Percentiles rank a stretch among this genome's conserved stretches.
phyloP scores from a whole-genome alignment of 37 sponge, comb jelly and placozoan genomes.

The Halisarca cf. caerulea region DNA sequence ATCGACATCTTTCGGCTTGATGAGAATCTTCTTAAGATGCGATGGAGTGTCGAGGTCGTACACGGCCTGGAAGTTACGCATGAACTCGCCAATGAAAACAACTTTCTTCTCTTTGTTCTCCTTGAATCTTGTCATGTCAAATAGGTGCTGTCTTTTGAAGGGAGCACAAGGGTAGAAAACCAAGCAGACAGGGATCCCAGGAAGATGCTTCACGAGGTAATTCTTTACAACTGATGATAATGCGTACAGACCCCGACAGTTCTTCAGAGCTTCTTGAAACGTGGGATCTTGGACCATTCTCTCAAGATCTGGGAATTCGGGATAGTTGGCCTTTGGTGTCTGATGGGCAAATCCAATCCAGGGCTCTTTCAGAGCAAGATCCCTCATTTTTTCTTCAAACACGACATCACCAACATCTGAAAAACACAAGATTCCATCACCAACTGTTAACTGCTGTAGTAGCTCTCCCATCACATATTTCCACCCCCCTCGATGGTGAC shows the following conservation, averaged over 20 bases:
- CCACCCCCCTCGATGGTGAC: slow-evolving; percentile 72
- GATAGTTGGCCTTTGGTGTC: slow-evolving; percentile 39
- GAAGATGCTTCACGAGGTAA: slow-evolving; percentile 26
- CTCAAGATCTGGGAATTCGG: slow-evolving; percentile 46
- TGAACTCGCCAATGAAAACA: slow-evolving; percentile 49
- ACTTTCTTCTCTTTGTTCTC: slow-evolving; percentile 6
- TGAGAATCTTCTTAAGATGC: slow-evolving; percentile 33
- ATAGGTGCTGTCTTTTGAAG: slow-evolving; percentile 21
- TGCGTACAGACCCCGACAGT: slow-evolving; percentile 53
- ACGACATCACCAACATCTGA: slow-evolving; percentile 43
- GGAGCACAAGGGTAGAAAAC: slow-evolving; percentile 55
- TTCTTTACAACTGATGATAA: slow-evolving; percentile 40
- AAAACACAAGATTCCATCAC: slow-evolving; percentile 47
- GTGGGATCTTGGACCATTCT: slow-evolving; percentile 22
- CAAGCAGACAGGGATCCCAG: slow-evolving; percentile 21
- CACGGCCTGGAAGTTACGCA: slow-evolving; percentile 54
- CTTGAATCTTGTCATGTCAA: slow-evolving; percentile 39
- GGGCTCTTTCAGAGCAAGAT: slow-evolving; percentile 8
- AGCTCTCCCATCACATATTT: slow-evolving; percentile 30
- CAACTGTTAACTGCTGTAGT: slow-evolving; percentile 4
- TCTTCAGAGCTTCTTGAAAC: slow-evolving; percentile 33
- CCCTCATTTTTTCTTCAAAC: not conserved
- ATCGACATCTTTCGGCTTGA: slow-evolving; percentile 49
- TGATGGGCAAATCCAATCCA: slow-evolving; percentile 72
- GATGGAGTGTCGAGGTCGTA: slow-evolving; percentile 41